Conservation (phyloP, 2,113 vertebrate species). For the Chionis minor region DNA sequence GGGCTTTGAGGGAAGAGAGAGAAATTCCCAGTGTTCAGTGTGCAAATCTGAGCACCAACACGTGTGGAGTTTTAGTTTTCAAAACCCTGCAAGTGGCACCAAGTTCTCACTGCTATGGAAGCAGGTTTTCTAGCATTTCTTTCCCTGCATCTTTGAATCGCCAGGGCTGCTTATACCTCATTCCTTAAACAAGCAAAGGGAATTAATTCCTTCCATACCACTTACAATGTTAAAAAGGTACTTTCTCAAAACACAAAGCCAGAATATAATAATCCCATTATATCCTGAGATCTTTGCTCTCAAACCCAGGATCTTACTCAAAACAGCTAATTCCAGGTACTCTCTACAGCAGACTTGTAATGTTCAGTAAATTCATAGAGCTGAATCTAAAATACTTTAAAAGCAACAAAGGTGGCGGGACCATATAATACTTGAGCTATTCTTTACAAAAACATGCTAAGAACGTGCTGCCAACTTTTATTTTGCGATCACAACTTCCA, state of each 20-base stretch:
- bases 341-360: not conserved
- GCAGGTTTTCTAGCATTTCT: not conserved
- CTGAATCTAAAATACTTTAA: not conserved
- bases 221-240: not conserved
- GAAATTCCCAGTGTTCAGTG: not conserved
- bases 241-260: not conserved
- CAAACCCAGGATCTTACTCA: not conserved
- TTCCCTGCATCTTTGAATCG: not conserved
- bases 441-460: not conserved
- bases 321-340: not conserved
- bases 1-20: not conserved
- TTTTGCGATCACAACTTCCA: not conserved
- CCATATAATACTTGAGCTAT: not conserved
- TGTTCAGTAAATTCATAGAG: not conserved
- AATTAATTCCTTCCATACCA: not conserved
- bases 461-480: not conserved
- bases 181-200: not conserved
- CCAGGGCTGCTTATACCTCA: not conserved
- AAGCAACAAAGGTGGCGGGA: not conserved
- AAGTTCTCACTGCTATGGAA: not conserved
- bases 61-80: accelerated
- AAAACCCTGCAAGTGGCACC: not conserved
- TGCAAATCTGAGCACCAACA: not conserved
- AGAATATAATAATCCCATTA: not conserved
- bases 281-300: not conserved